phyloP scores from a whole-genome alignment of 2,888 invertebrate species.

The Calliphora vomitoria region DNA sequence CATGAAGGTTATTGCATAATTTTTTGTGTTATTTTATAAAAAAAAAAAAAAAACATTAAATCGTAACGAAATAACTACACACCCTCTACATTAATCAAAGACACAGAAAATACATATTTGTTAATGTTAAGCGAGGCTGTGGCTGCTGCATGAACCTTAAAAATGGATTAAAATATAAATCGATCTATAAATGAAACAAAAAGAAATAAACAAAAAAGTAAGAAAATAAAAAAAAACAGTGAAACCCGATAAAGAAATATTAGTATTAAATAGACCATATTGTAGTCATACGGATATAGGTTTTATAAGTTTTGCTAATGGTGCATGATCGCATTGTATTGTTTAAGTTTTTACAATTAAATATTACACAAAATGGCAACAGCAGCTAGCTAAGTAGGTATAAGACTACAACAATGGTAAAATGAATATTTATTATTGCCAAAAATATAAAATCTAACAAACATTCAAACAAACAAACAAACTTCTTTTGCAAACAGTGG shows the following conservation, averaged over 20 bases:
- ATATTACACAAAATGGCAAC: slow-evolving; percentile 28
- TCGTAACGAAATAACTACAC: slow-evolving; percentile 42
- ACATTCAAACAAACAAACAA: neutral
- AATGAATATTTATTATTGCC: slow-evolving; percentile 53
- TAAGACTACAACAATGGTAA: slow-evolving; percentile 19
- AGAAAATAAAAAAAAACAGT: neutral
- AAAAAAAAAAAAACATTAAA: slow-evolving; percentile 20
- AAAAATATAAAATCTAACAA: slow-evolving; percentile 25
- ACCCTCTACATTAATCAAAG: slow-evolving; percentile 43
- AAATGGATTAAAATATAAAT: slow-evolving; percentile 63
- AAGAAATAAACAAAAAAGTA: neutral
- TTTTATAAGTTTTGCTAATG: neutral
- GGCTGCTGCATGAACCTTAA: slow-evolving; percentile 39
- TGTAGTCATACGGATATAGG: slow-evolving; percentile 24
- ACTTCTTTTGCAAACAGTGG: slow-evolving; percentile 49
- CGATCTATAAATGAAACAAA: slow-evolving; percentile 25
- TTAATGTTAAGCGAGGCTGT: neutral
- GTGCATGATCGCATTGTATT: slow-evolving; percentile 14
- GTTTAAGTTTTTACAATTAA: slow-evolving; percentile 57
- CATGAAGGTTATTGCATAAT: slow-evolving; percentile 68
- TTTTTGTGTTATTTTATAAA: neutral
- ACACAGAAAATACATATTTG: slow-evolving; percentile 1
- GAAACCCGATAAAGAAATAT: slow-evolving; percentile 61
- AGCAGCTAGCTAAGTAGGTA: neutral
- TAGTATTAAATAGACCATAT: slow-evolving; percentile 3